phyloP scores from a whole-genome alignment of 2,797 vertebrate genomes.

The Limosa lapponica region DNA sequence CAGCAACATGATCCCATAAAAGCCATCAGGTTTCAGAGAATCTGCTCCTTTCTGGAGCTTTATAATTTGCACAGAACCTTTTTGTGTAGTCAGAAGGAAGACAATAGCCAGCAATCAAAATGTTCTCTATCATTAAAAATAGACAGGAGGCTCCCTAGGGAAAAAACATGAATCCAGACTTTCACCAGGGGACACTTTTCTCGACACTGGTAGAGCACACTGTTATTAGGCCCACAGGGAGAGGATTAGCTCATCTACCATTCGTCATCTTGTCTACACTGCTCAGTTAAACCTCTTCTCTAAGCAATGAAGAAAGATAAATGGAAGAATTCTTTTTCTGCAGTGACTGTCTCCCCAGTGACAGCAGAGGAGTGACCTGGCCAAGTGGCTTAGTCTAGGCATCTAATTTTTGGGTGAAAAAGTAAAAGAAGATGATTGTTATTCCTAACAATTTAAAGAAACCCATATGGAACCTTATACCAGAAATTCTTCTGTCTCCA shows the following conservation, averaged over 20 bases:
- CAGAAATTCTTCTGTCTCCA: background rate
- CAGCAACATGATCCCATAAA: background rate
- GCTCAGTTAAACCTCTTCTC: background rate
- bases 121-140: background rate
- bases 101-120: background rate
- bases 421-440: background rate
- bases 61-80: background rate
- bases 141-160: background rate
- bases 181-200: conserved; percentile 16
- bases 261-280: background rate
- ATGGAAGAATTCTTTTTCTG: background rate
- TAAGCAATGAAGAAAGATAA: background rate
- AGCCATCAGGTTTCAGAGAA: background rate
- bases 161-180: background rate
- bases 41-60: background rate
- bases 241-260: conserved; percentile 11
- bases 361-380: background rate
- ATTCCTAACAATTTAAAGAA: background rate
- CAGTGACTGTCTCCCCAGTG: background rate
- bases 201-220: background rate
- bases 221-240: background rate
- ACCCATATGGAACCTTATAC: background rate
- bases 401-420: background rate
- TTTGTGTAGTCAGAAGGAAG: background rate
- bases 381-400: background rate